Conservation (phyloP, 2,113 vertebrate species). For the Oreochromis tanganicae region DNA sequence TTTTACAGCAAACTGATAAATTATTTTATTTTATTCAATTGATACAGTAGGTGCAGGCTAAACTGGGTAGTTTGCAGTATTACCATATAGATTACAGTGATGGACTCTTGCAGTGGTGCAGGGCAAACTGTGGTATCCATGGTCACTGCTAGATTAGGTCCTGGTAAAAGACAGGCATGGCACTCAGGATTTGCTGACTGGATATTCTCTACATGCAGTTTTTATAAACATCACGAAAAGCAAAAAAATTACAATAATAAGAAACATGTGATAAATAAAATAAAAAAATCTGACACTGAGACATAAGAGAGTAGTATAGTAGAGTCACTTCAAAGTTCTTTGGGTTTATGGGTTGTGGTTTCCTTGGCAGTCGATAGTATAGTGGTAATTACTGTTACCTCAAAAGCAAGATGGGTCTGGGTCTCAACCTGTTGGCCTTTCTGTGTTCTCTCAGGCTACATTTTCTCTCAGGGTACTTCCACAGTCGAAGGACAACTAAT, state of each 20-base stretch:
- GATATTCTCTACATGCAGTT: neutral
- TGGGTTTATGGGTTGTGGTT: neutral
- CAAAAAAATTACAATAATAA: neutral
- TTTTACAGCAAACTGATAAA: neutral
- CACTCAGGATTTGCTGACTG: neutral
- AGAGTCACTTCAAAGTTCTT: neutral
- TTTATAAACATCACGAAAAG: neutral
- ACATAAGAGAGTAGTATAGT: neutral
- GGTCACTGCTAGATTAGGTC: neutral
- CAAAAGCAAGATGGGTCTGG: neutral
- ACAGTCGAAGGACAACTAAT: neutral
- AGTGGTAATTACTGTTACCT: neutral
- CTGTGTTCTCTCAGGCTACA: neutral
- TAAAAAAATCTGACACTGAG: neutral
- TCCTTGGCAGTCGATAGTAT: neutral
- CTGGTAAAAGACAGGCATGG: neutral
- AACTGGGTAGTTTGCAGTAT: neutral
- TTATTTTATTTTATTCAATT: neutral
- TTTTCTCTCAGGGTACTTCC: neutral
- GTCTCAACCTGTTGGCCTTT: neutral
- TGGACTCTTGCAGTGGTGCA: neutral
- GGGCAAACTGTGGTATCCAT: neutral
- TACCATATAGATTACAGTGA: neutral
- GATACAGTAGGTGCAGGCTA: neutral
- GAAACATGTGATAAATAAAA: neutral